Evolutionary conservation across 2,113 vertebrate species (phyloP).

Genomic region (Oenanthe oenanthe): DNA sequence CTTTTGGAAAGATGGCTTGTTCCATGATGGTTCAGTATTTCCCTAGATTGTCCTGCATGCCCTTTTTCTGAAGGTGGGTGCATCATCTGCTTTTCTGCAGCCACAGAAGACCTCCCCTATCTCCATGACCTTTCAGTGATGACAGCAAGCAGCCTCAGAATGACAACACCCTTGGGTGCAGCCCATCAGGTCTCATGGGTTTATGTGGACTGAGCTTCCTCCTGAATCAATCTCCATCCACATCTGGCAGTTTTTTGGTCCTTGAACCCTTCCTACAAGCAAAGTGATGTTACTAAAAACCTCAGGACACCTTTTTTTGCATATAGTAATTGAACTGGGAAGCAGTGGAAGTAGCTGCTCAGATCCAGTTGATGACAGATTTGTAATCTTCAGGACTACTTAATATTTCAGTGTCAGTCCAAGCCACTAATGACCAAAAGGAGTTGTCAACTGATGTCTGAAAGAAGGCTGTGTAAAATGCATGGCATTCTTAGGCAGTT

Average conservation of each 20-base stretch:
- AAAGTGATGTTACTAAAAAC: neutral
- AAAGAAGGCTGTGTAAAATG: neutral
- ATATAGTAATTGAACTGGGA: neutral
- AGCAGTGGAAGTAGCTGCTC: neutral
- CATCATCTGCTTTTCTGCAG: neutral
- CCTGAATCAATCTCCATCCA: neutral
- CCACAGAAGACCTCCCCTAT: neutral
- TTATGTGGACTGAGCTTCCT: neutral
- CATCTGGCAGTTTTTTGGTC: neutral
- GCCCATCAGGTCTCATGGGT: neutral
- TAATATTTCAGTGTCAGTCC: neutral
- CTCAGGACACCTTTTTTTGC: neutral
- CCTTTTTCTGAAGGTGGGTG: neutral
- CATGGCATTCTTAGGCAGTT: neutral
- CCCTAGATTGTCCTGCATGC: neutral
- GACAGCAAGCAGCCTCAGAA: neutral
- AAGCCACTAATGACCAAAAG: neutral
- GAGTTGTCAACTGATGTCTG: neutral
- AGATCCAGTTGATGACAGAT: neutral
- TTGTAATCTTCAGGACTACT: neutral
- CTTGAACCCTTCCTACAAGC: neutral
- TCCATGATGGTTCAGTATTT: neutral
- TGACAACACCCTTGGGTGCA: neutral
- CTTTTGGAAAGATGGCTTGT: neutral
- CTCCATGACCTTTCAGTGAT: neutral